Percentiles rank a stretch among this genome's conserved stretches.
Evolutionary conservation across 2,113 vertebrate species (phyloP).

Genomic region (Pachyramphus minor): DNA sequence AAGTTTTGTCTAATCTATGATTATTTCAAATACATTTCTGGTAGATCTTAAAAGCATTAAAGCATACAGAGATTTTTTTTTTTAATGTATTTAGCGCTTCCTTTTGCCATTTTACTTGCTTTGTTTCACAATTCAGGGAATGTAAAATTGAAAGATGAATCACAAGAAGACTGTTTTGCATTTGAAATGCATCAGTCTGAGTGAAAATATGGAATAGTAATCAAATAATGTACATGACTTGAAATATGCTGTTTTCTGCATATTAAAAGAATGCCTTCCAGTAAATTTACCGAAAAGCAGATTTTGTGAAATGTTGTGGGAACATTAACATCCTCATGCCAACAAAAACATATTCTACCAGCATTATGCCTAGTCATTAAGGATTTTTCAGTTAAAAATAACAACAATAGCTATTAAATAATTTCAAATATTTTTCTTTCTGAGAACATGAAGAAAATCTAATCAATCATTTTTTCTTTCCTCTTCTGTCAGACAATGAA

Average conservation of each 20-base stretch:
- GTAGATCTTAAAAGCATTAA: background rate
- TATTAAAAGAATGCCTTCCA: conserved; percentile 46
- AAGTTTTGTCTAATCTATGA: background rate
- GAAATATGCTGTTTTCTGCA: conserved; percentile 43
- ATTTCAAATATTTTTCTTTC: conserved; percentile 2
- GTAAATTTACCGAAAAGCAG: conserved; percentile 44
- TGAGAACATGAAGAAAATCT: background rate
- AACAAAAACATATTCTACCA: conserved; percentile 16
- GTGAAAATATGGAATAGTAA: conserved; percentile 36
- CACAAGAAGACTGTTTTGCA: conserved; percentile 28
- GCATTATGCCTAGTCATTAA: conserved; percentile 2
- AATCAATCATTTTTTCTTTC: conserved; percentile 27
- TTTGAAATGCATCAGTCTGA: conserved; percentile 50
- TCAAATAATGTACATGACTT: conserved; percentile 26
- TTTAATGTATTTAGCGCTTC: conserved; percentile 2
- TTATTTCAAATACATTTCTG: background rate
- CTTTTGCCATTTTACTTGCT: conserved; percentile 24
- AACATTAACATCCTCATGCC: conserved; percentile 28
- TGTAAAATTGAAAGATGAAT: conserved; percentile 45
- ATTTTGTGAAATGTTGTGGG: conserved; percentile 43
- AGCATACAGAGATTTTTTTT: background rate
- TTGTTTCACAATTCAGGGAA: conserved; percentile 36
- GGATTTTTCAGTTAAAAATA: conserved; percentile 43
- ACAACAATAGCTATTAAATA: conserved; percentile 16
- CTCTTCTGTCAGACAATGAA: background rate